Evolutionary conservation across 2,888 invertebrate genomes (phyloP).

Genomic region (Amorpha juglandis): DNA sequence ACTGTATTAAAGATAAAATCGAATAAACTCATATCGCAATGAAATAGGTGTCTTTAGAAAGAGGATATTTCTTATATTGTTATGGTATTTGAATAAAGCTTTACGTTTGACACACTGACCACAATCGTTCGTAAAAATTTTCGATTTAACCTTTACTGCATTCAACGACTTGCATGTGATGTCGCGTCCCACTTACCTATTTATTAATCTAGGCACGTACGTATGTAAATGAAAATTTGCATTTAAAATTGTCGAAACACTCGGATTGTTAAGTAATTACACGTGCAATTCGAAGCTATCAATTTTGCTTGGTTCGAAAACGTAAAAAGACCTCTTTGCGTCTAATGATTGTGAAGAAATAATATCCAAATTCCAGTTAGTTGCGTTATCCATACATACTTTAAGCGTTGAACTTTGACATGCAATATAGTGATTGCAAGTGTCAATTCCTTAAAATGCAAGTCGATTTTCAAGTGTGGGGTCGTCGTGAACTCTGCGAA

Average conservation of each 20-base stretch:
- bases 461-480: slow-evolving; percentile 70
- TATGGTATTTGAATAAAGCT: slow-evolving; percentile 45
- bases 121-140: slow-evolving; percentile 15
- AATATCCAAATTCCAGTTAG: slow-evolving; percentile 23
- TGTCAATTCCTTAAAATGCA: slow-evolving; percentile 62
- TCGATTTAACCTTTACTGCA: slow-evolving; percentile 23
- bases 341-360: slow-evolving; percentile 22
- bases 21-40: background rate
- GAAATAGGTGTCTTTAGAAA: no score
- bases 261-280: slow-evolving; percentile 26
- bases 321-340: slow-evolving; percentile 21
- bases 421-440: slow-evolving; percentile 6
- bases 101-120: slow-evolving; percentile 40
- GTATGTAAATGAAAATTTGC: slow-evolving; percentile 14
- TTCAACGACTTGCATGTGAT: slow-evolving; percentile 18
- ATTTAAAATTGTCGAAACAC: slow-evolving; percentile 24
- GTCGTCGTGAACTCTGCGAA: slow-evolving; percentile 57
- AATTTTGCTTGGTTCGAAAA: slow-evolving; percentile 26
- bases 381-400: slow-evolving; percentile 18
- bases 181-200: slow-evolving; percentile 26
- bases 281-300: slow-evolving; percentile 24
- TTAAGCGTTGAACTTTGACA: slow-evolving; percentile 23
- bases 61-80: slow-evolving; percentile 8
- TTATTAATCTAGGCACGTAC: slow-evolving; percentile 13
- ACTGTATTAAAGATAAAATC: background rate